Conservation (phyloP, 2,113 vertebrate species). For the Spea multiplicata region DNA sequence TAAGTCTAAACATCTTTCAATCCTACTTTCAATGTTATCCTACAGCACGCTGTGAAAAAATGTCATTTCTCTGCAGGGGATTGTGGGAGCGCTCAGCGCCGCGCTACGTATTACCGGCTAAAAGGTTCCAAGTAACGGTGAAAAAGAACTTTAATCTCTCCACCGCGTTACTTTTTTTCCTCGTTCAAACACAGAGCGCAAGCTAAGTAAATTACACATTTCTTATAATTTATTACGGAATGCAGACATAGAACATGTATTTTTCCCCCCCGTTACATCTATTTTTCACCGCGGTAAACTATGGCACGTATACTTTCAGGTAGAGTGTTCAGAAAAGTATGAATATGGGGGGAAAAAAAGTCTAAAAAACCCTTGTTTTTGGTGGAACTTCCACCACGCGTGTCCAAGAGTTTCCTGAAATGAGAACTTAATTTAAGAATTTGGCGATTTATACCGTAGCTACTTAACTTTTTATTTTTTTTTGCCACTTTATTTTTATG, state of each 20-base stretch:
- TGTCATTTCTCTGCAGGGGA: neutral
- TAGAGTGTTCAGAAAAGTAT: no score
- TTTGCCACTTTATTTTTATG: no score
- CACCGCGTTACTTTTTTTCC: neutral
- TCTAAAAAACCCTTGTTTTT: no score
- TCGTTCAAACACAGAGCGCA: neutral
- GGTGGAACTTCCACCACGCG: no score
- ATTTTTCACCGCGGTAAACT: no score
- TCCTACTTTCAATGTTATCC: neutral
- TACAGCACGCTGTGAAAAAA: neutral
- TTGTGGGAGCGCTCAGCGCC: neutral
- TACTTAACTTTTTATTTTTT: no score
- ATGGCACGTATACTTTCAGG: no score
- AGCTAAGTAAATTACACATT: constrained; percentile 8
- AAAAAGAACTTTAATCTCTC: neutral
- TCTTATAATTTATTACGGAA: neutral
- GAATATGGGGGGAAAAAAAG: no score
- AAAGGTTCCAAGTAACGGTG: constrained; percentile 5
- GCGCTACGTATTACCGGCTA: neutral
- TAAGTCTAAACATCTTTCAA: constrained; percentile 8
- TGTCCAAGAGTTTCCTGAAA: no score
- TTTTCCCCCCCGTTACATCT: neutral
- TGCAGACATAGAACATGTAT: neutral
- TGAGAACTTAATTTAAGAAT: no score
- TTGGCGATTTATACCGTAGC: no score